Evolutionary conservation across 1,140 invertebrate genomes (phyloP).

Genomic region (Colletes latitarsis): DNA sequence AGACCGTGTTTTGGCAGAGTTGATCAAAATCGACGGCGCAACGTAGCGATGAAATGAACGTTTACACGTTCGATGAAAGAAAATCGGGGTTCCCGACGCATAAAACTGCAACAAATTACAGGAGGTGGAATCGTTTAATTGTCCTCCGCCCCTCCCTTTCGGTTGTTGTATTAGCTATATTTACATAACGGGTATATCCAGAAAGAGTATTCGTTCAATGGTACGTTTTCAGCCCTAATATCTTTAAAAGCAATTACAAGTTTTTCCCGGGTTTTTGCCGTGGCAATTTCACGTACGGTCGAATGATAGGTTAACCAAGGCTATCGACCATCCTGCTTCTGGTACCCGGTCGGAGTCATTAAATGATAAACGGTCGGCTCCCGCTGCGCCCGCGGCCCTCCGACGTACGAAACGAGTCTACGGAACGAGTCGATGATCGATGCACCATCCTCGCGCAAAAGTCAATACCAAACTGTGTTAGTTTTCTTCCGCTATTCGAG

Average conservation of each 20-base stretch:
- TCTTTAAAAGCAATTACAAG: slow-evolving; percentile 39
- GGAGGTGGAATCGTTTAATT: too few species aligned
- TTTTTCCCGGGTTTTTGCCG: slow-evolving; percentile 35
- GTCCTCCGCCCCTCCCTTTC: too few species aligned
- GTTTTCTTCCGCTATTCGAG: neutral
- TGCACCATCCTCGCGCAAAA: slow-evolving; percentile 34
- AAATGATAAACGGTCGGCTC: slow-evolving; percentile 56
- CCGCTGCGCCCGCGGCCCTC: slow-evolving; percentile 39
- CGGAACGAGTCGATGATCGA: slow-evolving; percentile 46
- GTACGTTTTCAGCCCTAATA: slow-evolving; percentile 40
- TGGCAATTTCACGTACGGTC: slow-evolving; percentile 38
- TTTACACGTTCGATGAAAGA: too few species aligned
- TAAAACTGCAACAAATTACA: too few species aligned
- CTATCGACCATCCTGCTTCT: slow-evolving; percentile 32
- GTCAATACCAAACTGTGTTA: slow-evolving; percentile 28
- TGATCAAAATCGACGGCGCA: too few species aligned
- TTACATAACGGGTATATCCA: too few species aligned
- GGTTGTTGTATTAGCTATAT: too few species aligned
- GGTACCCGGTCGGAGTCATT: slow-evolving; percentile 46
- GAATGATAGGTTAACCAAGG: slow-evolving; percentile 41
- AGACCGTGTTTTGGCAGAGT: too few species aligned
- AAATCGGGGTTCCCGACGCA: too few species aligned
- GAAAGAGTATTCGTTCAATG: neutral
- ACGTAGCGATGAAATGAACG: too few species aligned
- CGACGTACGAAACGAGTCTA: neutral